phyloP scores from a whole-genome alignment of 2,888 invertebrate genomes.

The Epistrophe grossulariae region DNA sequence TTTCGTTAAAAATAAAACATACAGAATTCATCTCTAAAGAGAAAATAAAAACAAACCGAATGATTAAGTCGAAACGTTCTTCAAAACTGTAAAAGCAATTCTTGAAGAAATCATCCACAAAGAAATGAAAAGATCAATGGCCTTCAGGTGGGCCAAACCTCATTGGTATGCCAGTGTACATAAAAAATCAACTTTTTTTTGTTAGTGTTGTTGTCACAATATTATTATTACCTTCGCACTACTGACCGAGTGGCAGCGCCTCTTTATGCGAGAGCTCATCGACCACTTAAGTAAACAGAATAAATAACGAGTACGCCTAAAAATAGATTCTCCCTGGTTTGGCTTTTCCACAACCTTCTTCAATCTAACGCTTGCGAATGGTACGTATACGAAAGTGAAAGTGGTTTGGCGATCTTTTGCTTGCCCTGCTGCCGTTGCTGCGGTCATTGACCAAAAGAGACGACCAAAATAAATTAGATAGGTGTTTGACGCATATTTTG shows the following conservation, averaged over 20 bases:
- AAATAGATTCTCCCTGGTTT: slow-evolving; percentile 10
- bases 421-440: neutral
- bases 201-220: slow-evolving; percentile 5
- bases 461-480: slow-evolving; percentile 2
- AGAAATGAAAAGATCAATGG: slow-evolving; percentile 40
- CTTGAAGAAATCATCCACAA: slow-evolving; percentile 1
- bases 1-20: slow-evolving; percentile 4
- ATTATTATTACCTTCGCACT: slow-evolving; percentile 31
- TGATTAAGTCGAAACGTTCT: neutral
- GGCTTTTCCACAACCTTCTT: slow-evolving; percentile 12
- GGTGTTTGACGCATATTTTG: neutral
- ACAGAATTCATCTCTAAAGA: neutral
- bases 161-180: neutral
- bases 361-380: slow-evolving; percentile 18
- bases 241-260: slow-evolving; percentile 53
- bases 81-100: neutral
- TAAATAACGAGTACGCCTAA: slow-evolving; percentile 16
- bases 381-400: slow-evolving; percentile 36
- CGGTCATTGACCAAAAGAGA: slow-evolving; percentile 30
- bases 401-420: slow-evolving; percentile 16
- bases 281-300: neutral
- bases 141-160: slow-evolving; percentile 40
- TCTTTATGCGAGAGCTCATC: slow-evolving; percentile 15
- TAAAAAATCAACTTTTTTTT: slow-evolving; percentile 3
- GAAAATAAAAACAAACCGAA: neutral